Percentiles rank a stretch among this genome's conserved stretches.
phyloP scores from a whole-genome alignment of 2,113 vertebrate species.

The Nibea albiflora region DNA sequence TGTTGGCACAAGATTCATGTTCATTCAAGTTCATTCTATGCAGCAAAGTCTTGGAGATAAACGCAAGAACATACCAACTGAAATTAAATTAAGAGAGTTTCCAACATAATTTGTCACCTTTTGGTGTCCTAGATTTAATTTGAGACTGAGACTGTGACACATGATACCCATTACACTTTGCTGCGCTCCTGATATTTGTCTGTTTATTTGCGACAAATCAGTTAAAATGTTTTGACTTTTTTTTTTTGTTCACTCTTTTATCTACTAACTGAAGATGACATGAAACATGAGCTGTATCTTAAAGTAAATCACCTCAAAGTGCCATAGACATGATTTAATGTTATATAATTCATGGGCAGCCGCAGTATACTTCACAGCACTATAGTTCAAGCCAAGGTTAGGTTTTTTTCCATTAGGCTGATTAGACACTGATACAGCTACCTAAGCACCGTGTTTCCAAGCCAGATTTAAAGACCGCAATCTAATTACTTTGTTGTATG shows the following conservation, averaged over 20 bases:
- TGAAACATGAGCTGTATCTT: not conserved
- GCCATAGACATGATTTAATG: constrained; percentile 12
- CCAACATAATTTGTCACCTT: not conserved
- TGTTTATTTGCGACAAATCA: not conserved
- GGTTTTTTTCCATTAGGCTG: constrained; percentile 62
- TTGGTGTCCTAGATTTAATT: not conserved
- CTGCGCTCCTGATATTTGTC: not conserved
- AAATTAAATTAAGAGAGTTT: not conserved
- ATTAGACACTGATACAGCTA: constrained; percentile 55
- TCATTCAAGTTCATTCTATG: not conserved
- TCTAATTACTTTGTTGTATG: constrained; percentile 43
- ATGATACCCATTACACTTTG: not conserved
- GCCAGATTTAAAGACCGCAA: constrained; percentile 40
- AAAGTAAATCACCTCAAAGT: constrained; percentile 6
- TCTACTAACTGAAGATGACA: not conserved
- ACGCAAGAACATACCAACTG: too few species aligned
- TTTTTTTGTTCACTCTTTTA: constrained; percentile 3
- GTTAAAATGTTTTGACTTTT: not conserved
- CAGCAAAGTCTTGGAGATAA: not conserved
- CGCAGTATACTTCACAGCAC: not conserved
- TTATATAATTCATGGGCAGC: constrained; percentile 20
- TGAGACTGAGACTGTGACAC: not conserved
- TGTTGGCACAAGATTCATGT: not conserved
- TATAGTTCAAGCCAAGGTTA: not conserved
- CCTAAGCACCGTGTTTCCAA: constrained; percentile 37